Percentiles rank a stretch among this genome's conserved stretches.
phyloP scores from a whole-genome alignment of 1,140 invertebrate genomes.

The Liolophura sinensis region DNA sequence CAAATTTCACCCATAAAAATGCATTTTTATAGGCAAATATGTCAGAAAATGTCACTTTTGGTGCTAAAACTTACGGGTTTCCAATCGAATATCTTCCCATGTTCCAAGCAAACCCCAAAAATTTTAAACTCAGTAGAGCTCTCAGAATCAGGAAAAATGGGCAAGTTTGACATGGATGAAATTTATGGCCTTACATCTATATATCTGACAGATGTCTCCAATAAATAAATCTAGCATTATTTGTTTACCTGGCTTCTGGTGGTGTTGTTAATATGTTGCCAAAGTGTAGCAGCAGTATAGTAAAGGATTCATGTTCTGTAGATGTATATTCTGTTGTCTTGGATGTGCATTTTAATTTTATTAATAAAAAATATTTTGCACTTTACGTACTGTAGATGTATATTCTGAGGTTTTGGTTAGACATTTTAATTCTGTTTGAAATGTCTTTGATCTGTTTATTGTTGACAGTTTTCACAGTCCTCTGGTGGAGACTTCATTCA shows the following conservation, averaged over 20 bases:
- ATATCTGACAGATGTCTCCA: not conserved
- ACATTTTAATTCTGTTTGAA: not conserved
- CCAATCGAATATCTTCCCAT: too few relatives aligned
- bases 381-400: not conserved
- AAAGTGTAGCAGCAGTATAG: not conserved
- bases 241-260: too few relatives aligned
- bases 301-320: not conserved
- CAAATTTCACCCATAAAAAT: too few relatives aligned
- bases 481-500: conserved; percentile 59
- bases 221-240: not conserved
- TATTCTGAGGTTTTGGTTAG: not conserved
- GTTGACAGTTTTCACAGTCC: conserved; percentile 1
- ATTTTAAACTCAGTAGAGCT: too few relatives aligned
- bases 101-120: too few relatives aligned
- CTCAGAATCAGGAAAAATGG: too few relatives aligned
- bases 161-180: too few relatives aligned
- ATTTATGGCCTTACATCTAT: too few relatives aligned
- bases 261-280: not conserved
- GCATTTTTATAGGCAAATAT: too few relatives aligned
- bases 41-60: too few relatives aligned
- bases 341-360: not conserved
- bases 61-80: too few relatives aligned
- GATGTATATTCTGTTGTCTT: not conserved
- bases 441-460: not conserved
- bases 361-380: not conserved